These are phyloP conservation scores for Dreissena polymorpha DNA, from an alignment of 1,140 invertebrate species.

Conservation along the genomic window DNA sequence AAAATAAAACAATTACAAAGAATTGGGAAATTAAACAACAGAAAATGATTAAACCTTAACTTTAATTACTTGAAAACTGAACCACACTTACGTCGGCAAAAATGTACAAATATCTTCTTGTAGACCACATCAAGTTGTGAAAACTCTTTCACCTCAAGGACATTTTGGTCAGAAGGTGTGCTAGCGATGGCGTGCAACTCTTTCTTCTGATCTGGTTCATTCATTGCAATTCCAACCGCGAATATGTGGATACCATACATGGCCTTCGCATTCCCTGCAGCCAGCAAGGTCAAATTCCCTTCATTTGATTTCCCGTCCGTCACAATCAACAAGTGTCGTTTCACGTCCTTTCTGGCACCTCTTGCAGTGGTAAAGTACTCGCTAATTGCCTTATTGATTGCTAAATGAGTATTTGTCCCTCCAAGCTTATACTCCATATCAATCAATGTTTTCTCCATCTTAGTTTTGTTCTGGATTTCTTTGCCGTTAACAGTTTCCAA, in stretches of 20 bases:
- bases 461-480: constrained; percentile 1
- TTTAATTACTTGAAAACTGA: too few species aligned
- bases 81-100: constrained; percentile 33
- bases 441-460: background rate
- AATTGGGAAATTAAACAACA: too few species aligned
- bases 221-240: constrained; percentile 20
- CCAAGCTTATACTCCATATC: constrained; percentile 22
- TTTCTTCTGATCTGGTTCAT: background rate
- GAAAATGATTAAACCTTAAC: too few species aligned
- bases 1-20: too few species aligned
- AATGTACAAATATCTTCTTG: constrained; percentile 19
- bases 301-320: constrained; percentile 26
- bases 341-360: constrained; percentile 1
- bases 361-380: constrained; percentile 2
- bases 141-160: constrained; percentile 17
- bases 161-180: constrained; percentile 7
- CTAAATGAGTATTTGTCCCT: constrained; percentile 16
- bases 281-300: background rate
- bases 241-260: background rate
- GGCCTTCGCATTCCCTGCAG: background rate
- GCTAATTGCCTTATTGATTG: background rate
- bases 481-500: background rate
- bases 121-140: constrained; percentile 3
- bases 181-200: constrained; percentile 20
- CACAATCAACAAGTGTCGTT: background rate